Base-by-base conservation (phyloP, 2,888 invertebrate species). In the Reticulitermes lucifugus region DNA sequence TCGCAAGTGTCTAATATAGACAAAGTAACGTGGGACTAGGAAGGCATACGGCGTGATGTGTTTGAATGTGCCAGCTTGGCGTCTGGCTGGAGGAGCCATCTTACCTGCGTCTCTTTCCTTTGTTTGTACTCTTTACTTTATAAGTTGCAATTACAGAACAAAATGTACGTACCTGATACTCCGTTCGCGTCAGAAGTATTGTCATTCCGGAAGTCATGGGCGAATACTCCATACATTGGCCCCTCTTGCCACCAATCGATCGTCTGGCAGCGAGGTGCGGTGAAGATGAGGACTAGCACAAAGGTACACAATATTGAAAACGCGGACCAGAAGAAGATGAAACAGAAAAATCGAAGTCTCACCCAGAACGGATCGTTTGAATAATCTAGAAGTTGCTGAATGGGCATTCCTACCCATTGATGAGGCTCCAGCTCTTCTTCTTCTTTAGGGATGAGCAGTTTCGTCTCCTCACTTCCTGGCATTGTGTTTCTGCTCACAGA, bases 231-330 rank as follows among this genome's bases (percentile, higher is more conserved):
- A 35, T 80, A 84, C 22, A 84, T 51, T 18, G 84, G 84, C 1
- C 81, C 80, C 29, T 84, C 73, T 59, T 84, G 84, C 84, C 84
- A 84, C 84, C 84, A 84, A 0, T 84, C 80, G 22, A 70, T 22
- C 12, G 73, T 73, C 4, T n/a, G 80, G 35, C 84, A 84, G 10
- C 81, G 70, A 51, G 84, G 84, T 35, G 84, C 84, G 29, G 46
- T 65, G 79, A 51, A 18, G 29, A 73, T 46, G 22, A 84, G 41
- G 29, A 84, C n/a, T 12, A 55, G 73, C 25, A 81, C 81, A 21
- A 55, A 21, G 29, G 55, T 35, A 41, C 51, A n/a, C 46, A 84
- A 25, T 46, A n/a, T 14, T 3, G 55, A 25, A 79, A 84, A 84
- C 41, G 81, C n/a, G 55, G n/a, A 70, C 70, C 79, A 79, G 70